Evolutionary conservation across 2,113 vertebrate genomes (phyloP), one percentile per base, ranked within the genome.

Genomic region (Megalops atlanticus): DNA sequence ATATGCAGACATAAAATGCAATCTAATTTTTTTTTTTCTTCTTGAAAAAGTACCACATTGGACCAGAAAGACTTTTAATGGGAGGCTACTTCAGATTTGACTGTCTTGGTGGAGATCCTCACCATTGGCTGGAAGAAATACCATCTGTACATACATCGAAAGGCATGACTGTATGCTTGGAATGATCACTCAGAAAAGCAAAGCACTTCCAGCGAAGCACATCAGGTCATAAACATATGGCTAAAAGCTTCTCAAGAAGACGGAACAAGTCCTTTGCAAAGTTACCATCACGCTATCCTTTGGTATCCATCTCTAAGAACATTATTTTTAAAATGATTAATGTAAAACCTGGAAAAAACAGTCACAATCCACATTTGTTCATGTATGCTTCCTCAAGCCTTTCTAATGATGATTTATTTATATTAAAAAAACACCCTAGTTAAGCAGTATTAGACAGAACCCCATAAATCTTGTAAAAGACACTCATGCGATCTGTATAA

Each of bases 401-500:
- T 49, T 49, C 54, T 24, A n/a, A 58, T n/a, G n/a, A n/a, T n/a
- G 24, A 49, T 79, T 33, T 79, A 36, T 21, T 68, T 64, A 78
- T n/a, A 24, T 24, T 78, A 69, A 16, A 27, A 41, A 41, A 41
- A n/a, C n/a, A n/a, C 31, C 41, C 38, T 79, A 38, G 33, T 21
- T 71, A 36, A 64, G 4, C 21, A 10, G 43, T 36, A 24, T 39
- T 4, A 49, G 38, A 36, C 15, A 43, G 49, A 68, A 43, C 58
- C n/a, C 36, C 14, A 71, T 39, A 33, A n/a, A 64, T 81, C 79
- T 79, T 79, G 64, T 69, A n/a, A 41, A 81, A 45, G 21, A 81
- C 43, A 52, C 38, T 47, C 71, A 74, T 81, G 79, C 71, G 75
- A 80, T 49, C 36, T 90, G 89, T 88, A 92, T 88, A 90, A 92